These are phyloP conservation scores for Protaetia brevitarsis DNA, from an alignment of 1,140 invertebrate genomes.

Conservation along the genomic window DNA sequence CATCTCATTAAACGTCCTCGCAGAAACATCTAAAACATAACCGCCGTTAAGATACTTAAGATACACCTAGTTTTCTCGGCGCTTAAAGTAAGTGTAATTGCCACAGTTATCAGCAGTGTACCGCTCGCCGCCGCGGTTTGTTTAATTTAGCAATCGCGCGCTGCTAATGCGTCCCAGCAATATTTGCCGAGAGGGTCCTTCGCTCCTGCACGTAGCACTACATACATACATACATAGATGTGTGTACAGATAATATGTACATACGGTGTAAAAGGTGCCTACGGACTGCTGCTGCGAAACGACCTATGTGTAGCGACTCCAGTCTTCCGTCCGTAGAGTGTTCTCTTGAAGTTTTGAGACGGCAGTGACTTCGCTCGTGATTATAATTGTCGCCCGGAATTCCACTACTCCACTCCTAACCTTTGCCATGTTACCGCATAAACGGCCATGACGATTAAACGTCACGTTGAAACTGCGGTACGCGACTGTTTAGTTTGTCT, in stretches of 20 bases:
- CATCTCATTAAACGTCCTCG: slow-evolving; percentile 4
- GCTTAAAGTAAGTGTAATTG: slow-evolving; percentile 33
- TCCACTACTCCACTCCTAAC: no score
- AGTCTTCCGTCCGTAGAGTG: slow-evolving; percentile 18
- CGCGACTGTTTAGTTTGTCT: neutral
- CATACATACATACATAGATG: no score
- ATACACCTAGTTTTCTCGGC: slow-evolving; percentile 23
- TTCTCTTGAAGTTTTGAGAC: slow-evolving; percentile 20
- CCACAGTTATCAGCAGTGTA: slow-evolving; percentile 30
- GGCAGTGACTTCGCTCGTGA: slow-evolving; percentile 2
- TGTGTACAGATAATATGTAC: slow-evolving; percentile 27
- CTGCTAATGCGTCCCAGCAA: slow-evolving; percentile 31
- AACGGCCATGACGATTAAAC: neutral
- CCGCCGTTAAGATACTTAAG: no score
- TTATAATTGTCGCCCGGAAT: slow-evolving; percentile 20
- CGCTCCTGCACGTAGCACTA: no score
- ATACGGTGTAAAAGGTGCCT: slow-evolving; percentile 33
- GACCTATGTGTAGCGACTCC: slow-evolving; percentile 26
- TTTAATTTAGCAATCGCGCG: slow-evolving; percentile 37
- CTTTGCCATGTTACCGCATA: slow-evolving; percentile 3
- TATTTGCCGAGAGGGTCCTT: slow-evolving; percentile 36
- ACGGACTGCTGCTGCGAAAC: slow-evolving; percentile 25
- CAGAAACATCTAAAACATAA: slow-evolving; percentile 17
- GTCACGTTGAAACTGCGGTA: neutral
- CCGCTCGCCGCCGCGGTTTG: slow-evolving; percentile 31